phyloP scores from a whole-genome alignment of 2,888 invertebrate species.

The Trissolcus japonicus region DNA sequence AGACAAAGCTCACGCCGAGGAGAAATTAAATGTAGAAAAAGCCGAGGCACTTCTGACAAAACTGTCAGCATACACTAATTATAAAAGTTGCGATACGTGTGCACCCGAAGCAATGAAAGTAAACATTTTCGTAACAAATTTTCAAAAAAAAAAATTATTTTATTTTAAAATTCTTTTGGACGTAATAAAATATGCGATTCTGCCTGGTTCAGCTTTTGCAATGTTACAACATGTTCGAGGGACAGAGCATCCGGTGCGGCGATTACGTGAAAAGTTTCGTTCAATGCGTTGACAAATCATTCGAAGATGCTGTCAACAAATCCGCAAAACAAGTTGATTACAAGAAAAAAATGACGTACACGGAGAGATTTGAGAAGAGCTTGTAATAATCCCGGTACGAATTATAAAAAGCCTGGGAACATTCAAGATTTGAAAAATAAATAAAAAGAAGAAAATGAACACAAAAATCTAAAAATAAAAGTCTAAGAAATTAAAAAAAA shows the following conservation, averaged over 20 bases:
- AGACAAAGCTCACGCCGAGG: slow-evolving; percentile 62
- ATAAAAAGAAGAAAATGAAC: too few relatives aligned
- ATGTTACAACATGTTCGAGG: slow-evolving; percentile 58
- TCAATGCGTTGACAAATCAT: slow-evolving; percentile 62
- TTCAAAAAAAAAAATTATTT: not conserved
- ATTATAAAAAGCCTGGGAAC: too few relatives aligned
- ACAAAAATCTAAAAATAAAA: slow-evolving; percentile 1
- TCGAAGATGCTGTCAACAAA: slow-evolving; percentile 54
- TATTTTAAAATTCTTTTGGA: not conserved
- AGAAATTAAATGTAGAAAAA: slow-evolving; percentile 28
- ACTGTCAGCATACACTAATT: slow-evolving; percentile 52
- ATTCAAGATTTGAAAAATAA: too few relatives aligned
- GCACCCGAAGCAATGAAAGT: slow-evolving; percentile 51
- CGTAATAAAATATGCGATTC: not conserved
- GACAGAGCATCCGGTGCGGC: slow-evolving; percentile 58
- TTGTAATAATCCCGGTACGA: slow-evolving; percentile 11
- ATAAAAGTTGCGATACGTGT: slow-evolving; percentile 47
- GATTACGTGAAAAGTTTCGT: slow-evolving; percentile 59
- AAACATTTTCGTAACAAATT: slow-evolving; percentile 7
- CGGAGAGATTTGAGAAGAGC: slow-evolving; percentile 59
- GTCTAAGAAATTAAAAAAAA: slow-evolving; percentile 8
- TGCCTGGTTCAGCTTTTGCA: slow-evolving; percentile 57
- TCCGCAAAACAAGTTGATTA: slow-evolving; percentile 9
- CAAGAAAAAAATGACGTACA: slow-evolving; percentile 57
- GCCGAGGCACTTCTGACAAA: slow-evolving; percentile 40